Percentiles rank a stretch among this genome's conserved stretches.
phyloP scores from a whole-genome alignment of 2,888 invertebrate genomes.

The Antheraea assamensis region DNA sequence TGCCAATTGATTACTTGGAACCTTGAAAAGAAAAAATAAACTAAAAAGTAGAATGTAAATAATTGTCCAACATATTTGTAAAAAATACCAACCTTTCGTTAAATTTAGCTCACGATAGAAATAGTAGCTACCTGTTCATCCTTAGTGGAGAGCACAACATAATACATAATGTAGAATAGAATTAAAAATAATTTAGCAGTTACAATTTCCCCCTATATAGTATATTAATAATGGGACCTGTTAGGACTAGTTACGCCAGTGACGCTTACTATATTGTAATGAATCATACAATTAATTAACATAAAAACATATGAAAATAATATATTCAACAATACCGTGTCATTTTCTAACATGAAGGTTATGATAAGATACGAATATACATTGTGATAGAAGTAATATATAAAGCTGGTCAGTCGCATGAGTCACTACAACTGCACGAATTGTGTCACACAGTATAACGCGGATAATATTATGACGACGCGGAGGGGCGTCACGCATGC shows the following conservation, averaged over 20 bases:
- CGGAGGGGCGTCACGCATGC: constrained; percentile 6
- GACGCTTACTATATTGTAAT: no score
- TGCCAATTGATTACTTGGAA: no score
- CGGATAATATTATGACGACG: background rate
- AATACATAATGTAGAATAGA: no score
- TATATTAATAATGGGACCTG: background rate
- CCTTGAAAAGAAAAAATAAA: no score
- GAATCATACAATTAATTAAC: background rate
- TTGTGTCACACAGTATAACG: background rate
- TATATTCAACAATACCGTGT: background rate
- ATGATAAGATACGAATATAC: background rate
- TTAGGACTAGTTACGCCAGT: no score
- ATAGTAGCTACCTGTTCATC: no score
- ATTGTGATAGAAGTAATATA: background rate
- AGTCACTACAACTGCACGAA: background rate
- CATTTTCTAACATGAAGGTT: background rate
- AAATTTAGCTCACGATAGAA: no score
- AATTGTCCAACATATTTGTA: no score
- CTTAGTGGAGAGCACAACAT: no score
- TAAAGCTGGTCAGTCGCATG: background rate
- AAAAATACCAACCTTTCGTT: no score
- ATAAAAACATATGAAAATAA: background rate
- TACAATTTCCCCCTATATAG: background rate
- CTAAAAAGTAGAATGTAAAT: no score
- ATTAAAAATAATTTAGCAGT: no score